Conservation (phyloP, 2,888 invertebrate species). For the Eueremaeus valkanovi region DNA sequence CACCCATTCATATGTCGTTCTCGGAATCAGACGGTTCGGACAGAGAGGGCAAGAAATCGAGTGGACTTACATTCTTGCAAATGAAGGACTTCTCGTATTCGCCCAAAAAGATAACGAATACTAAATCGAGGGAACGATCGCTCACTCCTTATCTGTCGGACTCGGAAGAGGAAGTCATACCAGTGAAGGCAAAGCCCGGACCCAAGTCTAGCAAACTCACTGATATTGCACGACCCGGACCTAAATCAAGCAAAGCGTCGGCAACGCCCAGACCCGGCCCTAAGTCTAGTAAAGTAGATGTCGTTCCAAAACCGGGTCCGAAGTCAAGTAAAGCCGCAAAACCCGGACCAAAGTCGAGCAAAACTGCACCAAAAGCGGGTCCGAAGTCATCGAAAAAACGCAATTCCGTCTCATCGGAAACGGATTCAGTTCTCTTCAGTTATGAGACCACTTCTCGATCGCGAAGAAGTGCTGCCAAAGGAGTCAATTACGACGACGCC, state of each 20-base stretch:
- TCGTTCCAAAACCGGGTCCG: background rate
- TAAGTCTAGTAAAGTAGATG: background rate
- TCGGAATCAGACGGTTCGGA: slow-evolving; percentile 10
- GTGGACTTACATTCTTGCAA: no score
- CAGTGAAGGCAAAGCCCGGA: background rate
- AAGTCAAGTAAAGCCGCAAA: background rate
- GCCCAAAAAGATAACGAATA: background rate
- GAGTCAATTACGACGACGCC: slow-evolving; percentile 4
- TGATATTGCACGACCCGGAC: background rate
- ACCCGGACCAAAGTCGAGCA: background rate
- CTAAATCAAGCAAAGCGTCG: background rate
- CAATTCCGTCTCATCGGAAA: background rate
- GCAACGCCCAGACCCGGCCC: background rate
- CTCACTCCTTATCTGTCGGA: background rate
- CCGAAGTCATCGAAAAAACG: background rate
- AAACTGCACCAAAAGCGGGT: background rate
- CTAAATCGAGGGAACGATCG: background rate
- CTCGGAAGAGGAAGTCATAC: slow-evolving; percentile 3
- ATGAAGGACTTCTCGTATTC: background rate
- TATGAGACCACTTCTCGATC: background rate
- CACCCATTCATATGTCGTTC: slow-evolving; percentile 16
- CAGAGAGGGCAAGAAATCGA: no score
- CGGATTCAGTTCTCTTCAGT: background rate
- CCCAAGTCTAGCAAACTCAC: background rate
- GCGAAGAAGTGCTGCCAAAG: slow-evolving; percentile 5